These are phyloP conservation scores for Triplophysa siluroides DNA, from an alignment of 2,113 vertebrate species.

Conservation along the genomic window DNA sequence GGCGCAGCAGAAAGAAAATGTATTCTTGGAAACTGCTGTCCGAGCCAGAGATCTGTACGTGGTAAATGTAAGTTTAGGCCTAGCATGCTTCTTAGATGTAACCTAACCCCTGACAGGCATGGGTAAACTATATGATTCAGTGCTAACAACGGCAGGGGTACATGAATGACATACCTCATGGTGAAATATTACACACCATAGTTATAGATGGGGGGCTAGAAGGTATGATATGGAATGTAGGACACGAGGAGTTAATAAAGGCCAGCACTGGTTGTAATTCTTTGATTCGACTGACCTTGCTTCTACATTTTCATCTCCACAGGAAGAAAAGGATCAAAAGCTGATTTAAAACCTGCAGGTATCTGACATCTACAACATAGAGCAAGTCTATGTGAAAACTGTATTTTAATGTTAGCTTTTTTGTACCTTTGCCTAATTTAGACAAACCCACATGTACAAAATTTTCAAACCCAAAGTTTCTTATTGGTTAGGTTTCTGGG, in stretches of 20 bases:
- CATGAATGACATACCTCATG: slow-evolving; percentile 38
- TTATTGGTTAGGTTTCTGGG: no score
- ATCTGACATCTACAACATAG: slow-evolving; percentile 28
- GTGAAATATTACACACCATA: slow-evolving; percentile 43
- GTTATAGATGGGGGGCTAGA: slow-evolving; percentile 32
- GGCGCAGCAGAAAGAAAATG: slow-evolving; percentile 41
- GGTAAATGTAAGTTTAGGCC: slow-evolving; percentile 38
- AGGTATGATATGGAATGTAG: slow-evolving; percentile 12
- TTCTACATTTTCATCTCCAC: slow-evolving; percentile 27
- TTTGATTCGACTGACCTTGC: not conserved
- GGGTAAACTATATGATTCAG: slow-evolving; percentile 57
- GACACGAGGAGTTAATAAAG: slow-evolving; percentile 7
- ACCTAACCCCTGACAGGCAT: slow-evolving; percentile 47
- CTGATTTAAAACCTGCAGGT: slow-evolving; percentile 57
- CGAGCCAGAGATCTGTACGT: slow-evolving; percentile 45
- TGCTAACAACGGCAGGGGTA: slow-evolving; percentile 36
- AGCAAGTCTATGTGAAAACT: no score
- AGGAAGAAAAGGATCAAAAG: slow-evolving; percentile 63
- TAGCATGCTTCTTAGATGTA: slow-evolving; percentile 49
- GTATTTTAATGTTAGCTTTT: not conserved
- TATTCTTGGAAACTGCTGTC: slow-evolving; percentile 61
- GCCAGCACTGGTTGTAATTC: slow-evolving; percentile 23
- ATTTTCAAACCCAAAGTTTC: no score
- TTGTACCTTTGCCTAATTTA: not conserved
- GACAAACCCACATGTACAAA: no score